A percentile compares a stretch with the other conserved stretches of the same genome.
Conservation (phyloP, 2,113 vertebrate species). For the Brachypodius melanocephalos region DNA sequence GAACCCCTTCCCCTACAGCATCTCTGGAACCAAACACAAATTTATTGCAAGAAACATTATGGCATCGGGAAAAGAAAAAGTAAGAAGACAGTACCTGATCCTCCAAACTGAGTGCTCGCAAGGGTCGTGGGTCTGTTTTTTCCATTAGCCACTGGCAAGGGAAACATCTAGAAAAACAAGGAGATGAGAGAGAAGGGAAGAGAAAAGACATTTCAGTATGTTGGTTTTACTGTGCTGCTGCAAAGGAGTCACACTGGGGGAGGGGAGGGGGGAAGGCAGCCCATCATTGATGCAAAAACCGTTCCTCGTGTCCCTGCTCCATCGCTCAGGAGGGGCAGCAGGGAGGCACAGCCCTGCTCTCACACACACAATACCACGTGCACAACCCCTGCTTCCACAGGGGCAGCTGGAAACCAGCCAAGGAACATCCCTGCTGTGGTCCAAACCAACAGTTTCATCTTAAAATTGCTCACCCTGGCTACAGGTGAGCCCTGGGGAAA, state of each 20-base stretch:
- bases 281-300: not conserved
- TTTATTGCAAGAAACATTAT: not conserved
- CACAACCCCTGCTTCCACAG: not conserved
- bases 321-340: not conserved
- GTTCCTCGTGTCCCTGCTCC: not conserved
- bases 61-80: not conserved
- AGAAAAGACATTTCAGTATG: constrained; percentile 49
- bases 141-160: constrained; percentile 92
- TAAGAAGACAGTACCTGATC: constrained; percentile 81
- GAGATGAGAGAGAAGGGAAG: constrained; percentile 13
- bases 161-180: constrained; percentile 90
- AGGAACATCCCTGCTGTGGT: not conserved
- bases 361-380: not conserved
- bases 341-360: not conserved
- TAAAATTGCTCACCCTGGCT: not conserved
- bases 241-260: not conserved
- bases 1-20: not conserved
- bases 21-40: not conserved
- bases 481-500: not conserved
- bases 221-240: not conserved
- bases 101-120: constrained; percentile 88
- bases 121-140: constrained; percentile 94
- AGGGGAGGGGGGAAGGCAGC: not conserved
- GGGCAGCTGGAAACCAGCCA: not conserved
- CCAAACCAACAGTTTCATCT: not conserved